Evolutionary conservation across 2,888 invertebrate species (phyloP).

Genomic region (Eristalinus aeneus): DNA sequence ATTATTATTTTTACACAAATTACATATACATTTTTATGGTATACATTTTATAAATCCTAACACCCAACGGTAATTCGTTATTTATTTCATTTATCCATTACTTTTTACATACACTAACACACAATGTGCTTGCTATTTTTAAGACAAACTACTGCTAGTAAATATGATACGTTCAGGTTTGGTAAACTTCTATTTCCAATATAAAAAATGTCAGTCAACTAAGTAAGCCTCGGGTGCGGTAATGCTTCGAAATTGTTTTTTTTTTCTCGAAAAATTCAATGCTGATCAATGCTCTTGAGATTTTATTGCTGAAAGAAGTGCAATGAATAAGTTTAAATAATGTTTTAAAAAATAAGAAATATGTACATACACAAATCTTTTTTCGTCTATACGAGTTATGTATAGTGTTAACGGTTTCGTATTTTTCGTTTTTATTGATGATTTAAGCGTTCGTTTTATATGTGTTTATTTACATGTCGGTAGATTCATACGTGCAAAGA

Average conservation of each 20-base stretch:
- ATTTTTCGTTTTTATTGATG: neutral
- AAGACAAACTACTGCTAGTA: constrained; percentile 1
- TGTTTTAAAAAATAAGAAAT: neutral
- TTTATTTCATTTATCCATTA: constrained; percentile 8
- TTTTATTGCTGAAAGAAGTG: constrained; percentile 13
- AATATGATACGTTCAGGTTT: constrained; percentile 23
- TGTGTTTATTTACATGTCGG: neutral
- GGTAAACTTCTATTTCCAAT: constrained; percentile 38
- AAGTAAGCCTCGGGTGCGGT: constrained; percentile 47
- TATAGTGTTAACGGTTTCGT: neutral
- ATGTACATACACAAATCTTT: neutral
- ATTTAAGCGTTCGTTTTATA: neutral
- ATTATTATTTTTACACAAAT: constrained; percentile 20
- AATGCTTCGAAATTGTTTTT: constrained; percentile 5
- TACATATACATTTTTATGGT: constrained; percentile 17
- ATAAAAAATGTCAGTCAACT: constrained; percentile 28
- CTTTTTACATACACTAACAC: constrained; percentile 51
- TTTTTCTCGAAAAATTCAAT: constrained; percentile 45
- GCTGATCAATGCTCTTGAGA: constrained; percentile 39
- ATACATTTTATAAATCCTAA: constrained; percentile 10
- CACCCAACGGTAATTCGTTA: neutral
- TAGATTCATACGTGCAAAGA: neutral
- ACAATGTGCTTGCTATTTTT: constrained; percentile 25
- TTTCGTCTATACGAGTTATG: neutral
- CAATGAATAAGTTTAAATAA: neutral